Evolutionary conservation across 2,888 invertebrate species (phyloP), one percentile per base, ranked within the genome.

Genomic region (Pollenia labialis): DNA sequence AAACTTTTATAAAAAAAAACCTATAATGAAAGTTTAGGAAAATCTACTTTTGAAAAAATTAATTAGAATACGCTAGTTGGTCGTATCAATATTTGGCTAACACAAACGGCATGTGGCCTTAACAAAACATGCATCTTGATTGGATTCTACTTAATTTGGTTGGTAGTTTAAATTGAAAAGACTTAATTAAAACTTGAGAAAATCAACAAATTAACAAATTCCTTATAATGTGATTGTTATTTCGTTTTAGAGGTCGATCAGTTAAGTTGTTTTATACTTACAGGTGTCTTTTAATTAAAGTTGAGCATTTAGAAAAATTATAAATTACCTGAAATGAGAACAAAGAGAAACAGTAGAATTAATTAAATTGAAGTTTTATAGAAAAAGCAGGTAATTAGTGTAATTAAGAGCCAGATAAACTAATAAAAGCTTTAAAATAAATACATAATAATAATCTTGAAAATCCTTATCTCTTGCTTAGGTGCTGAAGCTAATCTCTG

Each of bases 311-410:
- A 9, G n/a, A 32, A 7, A 10, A 16, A 32, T 14, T 0, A n/a
- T n/a, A 11, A 1, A 16, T 81, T 75, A 81, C 81, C 81, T 81
- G 66, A 52, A 81, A 81, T 9, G 12, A 71, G 40, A 56, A 58
- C 74, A 50, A 40, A n/a, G n/a, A 44, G 52, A 8, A 56, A 9
- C 42, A 42, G 7, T n/a, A 52, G 9, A 60, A 18, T 58, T 48
- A 58, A 12, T 58, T 12, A 66, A 64, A 44, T n/a, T 18, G 44
- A 64, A 64, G 23, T 12, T 40, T 58, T 44, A 14, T 10, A 18
- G 10, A 16, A 18, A 7, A 64, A 64, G 7, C n/a, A 54, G 54
- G n/a, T 54, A 32, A 32, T 32, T 32, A 32, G 32, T 32, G 1
- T 32, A 32, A 32, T 32, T 32, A 23, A 23, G 23, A 23, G 23